Base-by-base conservation (phyloP, 2,888 invertebrate genomes). In the Agrochola litura region DNA sequence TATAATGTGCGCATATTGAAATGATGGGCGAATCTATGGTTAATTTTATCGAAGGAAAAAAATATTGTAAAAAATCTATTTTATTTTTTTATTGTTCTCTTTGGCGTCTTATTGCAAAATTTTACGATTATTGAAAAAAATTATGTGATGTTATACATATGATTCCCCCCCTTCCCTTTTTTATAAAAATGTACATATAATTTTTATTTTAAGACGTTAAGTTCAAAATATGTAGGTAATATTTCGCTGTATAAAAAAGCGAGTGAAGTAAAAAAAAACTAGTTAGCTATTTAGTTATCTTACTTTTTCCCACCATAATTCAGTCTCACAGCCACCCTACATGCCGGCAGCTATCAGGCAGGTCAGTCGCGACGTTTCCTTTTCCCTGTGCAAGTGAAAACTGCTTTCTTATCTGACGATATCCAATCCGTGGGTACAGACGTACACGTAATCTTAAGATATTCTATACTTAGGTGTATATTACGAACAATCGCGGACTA, bases 321-420 rank as follows among this genome's bases (percentile, higher is more conserved):
- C 10, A 43, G 14, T 8, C 52, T 68, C 52, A 43, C 72, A 65
- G 81, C 67, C 76, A 80, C 80, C 66, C 67, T 56, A 83, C 80
- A 75, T 83, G 87, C 88, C 88, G 87, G 89, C 85, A 89, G 88
- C 79, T 66, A 89, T 88, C 81, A 76, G 52, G 52, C 83, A 58
- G 67, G 67, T 73, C 72, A 74, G 63, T 49, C 66, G 65, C 46
- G 78, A 81, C 88, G 83, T 91, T 92, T 94, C 92, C 94, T 92
- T 94, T 94, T 93, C 91, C 92, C 90, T 79, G 85, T 89, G 80
- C 77, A 81, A 89, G 92, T 85, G 93, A 92, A 93, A 94, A 93
- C 94, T 87, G 92, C 93, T 94, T 93, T 94, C 93, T 91, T 93
- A 92, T 92, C 91, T 85, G 76, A 61, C 68, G 88, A 86, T 90